Evolutionary conservation across 2,888 invertebrate species (phyloP), one percentile per base, ranked within the genome.

Genomic region (Prosopocoilus inquinatus): DNA sequence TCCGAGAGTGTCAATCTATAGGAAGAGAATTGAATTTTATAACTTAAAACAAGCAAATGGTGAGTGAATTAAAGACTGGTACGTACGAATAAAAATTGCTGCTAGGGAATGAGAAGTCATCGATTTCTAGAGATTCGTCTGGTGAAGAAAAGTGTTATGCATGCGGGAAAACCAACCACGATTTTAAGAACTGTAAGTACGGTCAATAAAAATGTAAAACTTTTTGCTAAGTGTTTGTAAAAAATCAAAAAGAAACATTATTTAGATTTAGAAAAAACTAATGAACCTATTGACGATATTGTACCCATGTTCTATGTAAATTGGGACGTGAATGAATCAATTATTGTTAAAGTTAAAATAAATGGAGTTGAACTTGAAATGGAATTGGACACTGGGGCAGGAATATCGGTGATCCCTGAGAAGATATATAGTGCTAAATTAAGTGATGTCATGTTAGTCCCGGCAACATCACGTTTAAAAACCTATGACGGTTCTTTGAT

Each of bases 321-420:
- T 28, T 28, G 20, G 20, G 20, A 28, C 3, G 20, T 28, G 3
- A 28, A 28, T 44, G 41, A 39, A 33, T 43, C 54, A 47, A 32
- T 50, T 43, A 47, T 36, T 39, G 47, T 47, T 11, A 32, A 50
- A 11, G 5, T 57, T 13, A 49, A 20, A n/a, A 13, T 53, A 43
- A 38, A 57, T 32, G 39, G 39, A 38, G 33, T 36, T 16, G 11
- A 15, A 5, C 15, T 55, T 9, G 8, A 13, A 12, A 52, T 55
- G 50, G 55, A 51, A 33, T 16, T 55, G n/a, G 50, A 55, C 34
- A 34, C 50, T n/a, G 55, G 50, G 9, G 55, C 55, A 12, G 50
- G 55, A n/a, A 15, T 50, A 15, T 51, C 55, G 9, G 16, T 33
- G 33, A 36, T 57, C 13, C 44, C 53, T 3, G 36, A 33, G 9